Percentiles rank a stretch among this genome's conserved stretches.
These are phyloP conservation scores for Prunella fulvescens DNA, from an alignment of 2,113 vertebrate species.

Conservation along the genomic window DNA sequence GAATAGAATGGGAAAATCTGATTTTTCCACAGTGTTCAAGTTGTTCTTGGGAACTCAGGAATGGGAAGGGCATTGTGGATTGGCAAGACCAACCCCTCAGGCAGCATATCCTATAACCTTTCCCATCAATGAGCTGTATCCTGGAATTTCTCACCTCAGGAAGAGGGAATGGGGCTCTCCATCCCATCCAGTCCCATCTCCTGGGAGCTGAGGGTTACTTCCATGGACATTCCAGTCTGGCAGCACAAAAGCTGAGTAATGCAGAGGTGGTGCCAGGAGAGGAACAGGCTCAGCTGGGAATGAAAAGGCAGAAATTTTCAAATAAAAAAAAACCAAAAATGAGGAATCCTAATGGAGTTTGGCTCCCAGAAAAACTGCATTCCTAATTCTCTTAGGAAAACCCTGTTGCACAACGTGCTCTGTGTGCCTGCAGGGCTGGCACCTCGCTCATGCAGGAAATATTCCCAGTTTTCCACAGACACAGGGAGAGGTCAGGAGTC, in stretches of 20 bases:
- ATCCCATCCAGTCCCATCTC: not conserved
- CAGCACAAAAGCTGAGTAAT: constrained; percentile 39
- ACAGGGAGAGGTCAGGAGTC: not conserved
- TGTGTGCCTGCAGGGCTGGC: not conserved
- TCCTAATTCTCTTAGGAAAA: constrained; percentile 14
- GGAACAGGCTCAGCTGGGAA: constrained; percentile 5
- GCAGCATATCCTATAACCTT: not conserved
- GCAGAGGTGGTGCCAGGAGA: not conserved
- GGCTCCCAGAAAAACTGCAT: not conserved
- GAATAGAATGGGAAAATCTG: not conserved
- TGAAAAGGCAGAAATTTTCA: not conserved
- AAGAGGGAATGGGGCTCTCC: not conserved
- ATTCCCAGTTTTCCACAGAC: not conserved
- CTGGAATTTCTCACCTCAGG: not conserved
- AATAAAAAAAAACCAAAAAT: too few species aligned
- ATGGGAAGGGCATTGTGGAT: not conserved
- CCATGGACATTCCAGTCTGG: not conserved
- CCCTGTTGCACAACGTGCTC: not conserved
- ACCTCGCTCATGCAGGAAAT: not conserved
- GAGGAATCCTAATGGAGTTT: not conserved
- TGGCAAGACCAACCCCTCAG: not conserved
- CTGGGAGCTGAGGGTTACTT: not conserved
- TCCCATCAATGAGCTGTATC: not conserved
- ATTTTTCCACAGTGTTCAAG: not conserved
- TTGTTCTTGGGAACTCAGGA: not conserved